Base-by-base conservation (phyloP, 2,888 invertebrate species). In the Crematogaster levior region DNA sequence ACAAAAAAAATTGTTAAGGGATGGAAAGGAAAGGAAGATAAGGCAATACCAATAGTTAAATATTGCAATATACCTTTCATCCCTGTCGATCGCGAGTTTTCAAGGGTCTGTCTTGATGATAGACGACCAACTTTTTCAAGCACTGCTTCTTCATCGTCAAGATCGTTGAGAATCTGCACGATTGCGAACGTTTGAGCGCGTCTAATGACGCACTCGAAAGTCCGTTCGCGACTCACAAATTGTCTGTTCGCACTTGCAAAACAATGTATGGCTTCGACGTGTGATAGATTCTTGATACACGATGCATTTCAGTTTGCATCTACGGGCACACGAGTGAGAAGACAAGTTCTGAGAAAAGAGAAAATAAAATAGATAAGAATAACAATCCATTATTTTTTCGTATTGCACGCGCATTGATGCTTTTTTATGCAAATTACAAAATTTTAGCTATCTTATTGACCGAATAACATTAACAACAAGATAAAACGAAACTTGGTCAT, bases 171-270 rank as follows among this genome's bases (percentile, higher is more conserved):
- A 21, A 79, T 68, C 21, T 12, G 30, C 70, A 24, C 68, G 53
- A 53, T 75, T 65, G 68, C 77, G 27, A 65, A 51, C 68, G 77
- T 79, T 34, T 79, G 77, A 79, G 70, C 70, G 56, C 77, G 56
- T 56, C 77, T 79, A 70, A 70, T 56, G 56, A 79, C 77, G 77
- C 70, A 70, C 77, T 70, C 70, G 77, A 70, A 53, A 53, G 24
- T 43, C 12, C 56, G 43, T 10, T 27, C 77, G 43, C 21, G 30
- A 53, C 30, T 77, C 77, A 77, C 77, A 66, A 79, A 24, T 68
- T 53, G 68, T 77, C 53, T 21, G 68, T 56, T 43, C 56, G 70
- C 43, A 68, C 34, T 56, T 70, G 70, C 34, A 70, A 79, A 70
- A 43, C 30, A n/a, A 40, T 43, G 56, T 56, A 27, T 43, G 30